phyloP scores from a whole-genome alignment of 2,888 invertebrate genomes.

The Leptinotarsa rubiginosa region DNA sequence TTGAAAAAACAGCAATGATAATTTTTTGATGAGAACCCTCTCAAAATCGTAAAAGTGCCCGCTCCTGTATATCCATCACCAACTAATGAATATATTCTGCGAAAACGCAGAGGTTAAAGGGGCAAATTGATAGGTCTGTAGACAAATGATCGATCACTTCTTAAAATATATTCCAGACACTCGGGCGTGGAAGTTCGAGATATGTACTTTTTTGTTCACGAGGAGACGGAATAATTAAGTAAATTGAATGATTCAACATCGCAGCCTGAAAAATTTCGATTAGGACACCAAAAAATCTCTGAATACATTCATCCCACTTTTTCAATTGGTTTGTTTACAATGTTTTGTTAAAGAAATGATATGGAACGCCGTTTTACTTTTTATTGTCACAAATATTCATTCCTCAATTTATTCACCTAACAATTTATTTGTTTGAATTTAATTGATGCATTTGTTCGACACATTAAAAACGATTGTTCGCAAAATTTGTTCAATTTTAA shows the following conservation, averaged over 20 bases:
- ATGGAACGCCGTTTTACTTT: too few species aligned
- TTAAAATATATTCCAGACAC: conserved; percentile 10
- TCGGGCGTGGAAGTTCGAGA: conserved; percentile 13
- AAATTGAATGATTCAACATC: background rate
- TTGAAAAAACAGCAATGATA: too few species aligned
- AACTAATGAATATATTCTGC: background rate
- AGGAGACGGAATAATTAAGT: background rate
- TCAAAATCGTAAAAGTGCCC: background rate
- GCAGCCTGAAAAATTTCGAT: background rate
- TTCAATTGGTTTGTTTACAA: too few species aligned
- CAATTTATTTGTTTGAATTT: too few species aligned
- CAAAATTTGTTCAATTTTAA: too few species aligned
- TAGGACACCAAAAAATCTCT: too few species aligned
- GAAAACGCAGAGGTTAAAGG: conserved; percentile 1
- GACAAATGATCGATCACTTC: conserved; percentile 19
- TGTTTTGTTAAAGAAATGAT: too few species aligned
- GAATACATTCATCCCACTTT: too few species aligned
- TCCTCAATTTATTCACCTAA: too few species aligned
- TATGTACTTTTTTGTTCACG: background rate
- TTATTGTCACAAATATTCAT: too few species aligned
- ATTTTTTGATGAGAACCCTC: background rate
- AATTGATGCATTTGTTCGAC: too few species aligned
- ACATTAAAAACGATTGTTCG: too few species aligned
- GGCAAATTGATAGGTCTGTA: background rate
- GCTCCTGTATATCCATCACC: background rate